Evolutionary conservation across 2,113 vertebrate species (phyloP), one percentile per base, ranked within the genome.

Genomic region (Prietella phreatophila): DNA sequence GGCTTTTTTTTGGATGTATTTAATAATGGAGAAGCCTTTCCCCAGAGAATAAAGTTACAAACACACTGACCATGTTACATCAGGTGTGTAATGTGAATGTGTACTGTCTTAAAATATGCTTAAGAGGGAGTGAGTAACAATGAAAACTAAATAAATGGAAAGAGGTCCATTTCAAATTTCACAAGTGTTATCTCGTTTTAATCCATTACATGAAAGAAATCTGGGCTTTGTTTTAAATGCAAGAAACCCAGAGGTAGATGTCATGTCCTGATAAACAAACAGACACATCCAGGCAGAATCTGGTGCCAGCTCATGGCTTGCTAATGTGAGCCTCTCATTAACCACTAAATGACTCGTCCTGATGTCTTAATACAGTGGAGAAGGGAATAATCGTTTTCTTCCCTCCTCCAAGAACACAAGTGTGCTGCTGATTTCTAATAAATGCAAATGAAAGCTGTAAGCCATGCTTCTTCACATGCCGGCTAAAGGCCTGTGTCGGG

Each of bases 311-410:
- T 93, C 88, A 92, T 93, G 93, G 92, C 93, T 96, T 96, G 95
- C 96, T 98, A 97, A 98, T 97, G 96, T 96, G 96, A 96, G 96
- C 95, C 95, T 95, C 96, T 96, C 96, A 97, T 97, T 98, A 98
- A 97, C 97, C 94, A 95, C 96, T 98, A 97, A 98, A 98, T 97
- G 97, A 96, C 96, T 97, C 97, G 96, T 97, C 96, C 96, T 97
- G 96, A 96, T 96, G 95, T 97, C 97, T 97, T 97, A 98, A 97
- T 97, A 97, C 96, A 97, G 96, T 96, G 96, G 96, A 96, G 85
- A 96, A 96, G 96, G 96, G 96, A 96, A 95, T 96, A 96, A 97
- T 97, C 96, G 96, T 97, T 97, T 97, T 96, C 93, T 96, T 97
- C 92, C 91, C 89, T 91, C 89, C 79, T 88, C 87, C 94, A 95